A percentile compares a stretch with the other conserved stretches of the same genome.
These are phyloP conservation scores for Pocota personata DNA, from an alignment of 2,888 invertebrate genomes.

Conservation along the genomic window DNA sequence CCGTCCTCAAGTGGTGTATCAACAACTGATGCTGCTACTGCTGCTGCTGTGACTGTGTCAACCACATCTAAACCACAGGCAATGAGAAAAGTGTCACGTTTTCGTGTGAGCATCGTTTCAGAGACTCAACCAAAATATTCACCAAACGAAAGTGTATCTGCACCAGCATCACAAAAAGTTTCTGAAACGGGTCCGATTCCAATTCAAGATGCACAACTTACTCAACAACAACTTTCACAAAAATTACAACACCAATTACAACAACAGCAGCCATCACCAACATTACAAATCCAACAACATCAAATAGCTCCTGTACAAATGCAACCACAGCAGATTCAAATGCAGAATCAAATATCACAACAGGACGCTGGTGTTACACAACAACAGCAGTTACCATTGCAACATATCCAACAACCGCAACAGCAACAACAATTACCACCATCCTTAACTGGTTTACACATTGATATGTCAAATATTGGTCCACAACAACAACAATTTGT, in stretches of 20 bases:
- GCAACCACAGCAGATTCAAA: slow-evolving; percentile 23
- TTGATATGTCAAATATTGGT: slow-evolving; percentile 46
- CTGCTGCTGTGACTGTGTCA: not conserved
- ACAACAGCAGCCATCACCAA: slow-evolving; percentile 31
- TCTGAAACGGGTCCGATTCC: slow-evolving; percentile 39
- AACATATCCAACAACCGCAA: slow-evolving; percentile 39
- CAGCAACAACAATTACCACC: slow-evolving; percentile 47
- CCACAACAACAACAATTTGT: slow-evolving; percentile 44
- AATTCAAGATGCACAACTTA: not conserved
- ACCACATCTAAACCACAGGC: slow-evolving; percentile 19
- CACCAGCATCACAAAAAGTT: slow-evolving; percentile 58
- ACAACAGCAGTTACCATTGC: slow-evolving; percentile 53
- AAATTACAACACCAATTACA: slow-evolving; percentile 43
- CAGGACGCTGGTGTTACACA: slow-evolving; percentile 30
- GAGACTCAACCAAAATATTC: slow-evolving; percentile 44
- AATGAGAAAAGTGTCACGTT: slow-evolving; percentile 57
- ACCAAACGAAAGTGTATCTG: slow-evolving; percentile 42
- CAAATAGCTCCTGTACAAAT: not conserved
- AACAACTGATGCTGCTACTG: slow-evolving; percentile 13
- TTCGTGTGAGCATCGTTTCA: slow-evolving; percentile 64
- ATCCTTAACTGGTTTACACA: slow-evolving; percentile 73
- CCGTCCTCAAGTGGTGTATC: slow-evolving; percentile 17
- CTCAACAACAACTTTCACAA: slow-evolving; percentile 31
- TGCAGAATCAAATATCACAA: slow-evolving; percentile 30
- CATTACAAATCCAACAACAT: slow-evolving; percentile 36